Conservation (phyloP, 2,113 vertebrate species). For the Pungitius pungitius region DNA sequence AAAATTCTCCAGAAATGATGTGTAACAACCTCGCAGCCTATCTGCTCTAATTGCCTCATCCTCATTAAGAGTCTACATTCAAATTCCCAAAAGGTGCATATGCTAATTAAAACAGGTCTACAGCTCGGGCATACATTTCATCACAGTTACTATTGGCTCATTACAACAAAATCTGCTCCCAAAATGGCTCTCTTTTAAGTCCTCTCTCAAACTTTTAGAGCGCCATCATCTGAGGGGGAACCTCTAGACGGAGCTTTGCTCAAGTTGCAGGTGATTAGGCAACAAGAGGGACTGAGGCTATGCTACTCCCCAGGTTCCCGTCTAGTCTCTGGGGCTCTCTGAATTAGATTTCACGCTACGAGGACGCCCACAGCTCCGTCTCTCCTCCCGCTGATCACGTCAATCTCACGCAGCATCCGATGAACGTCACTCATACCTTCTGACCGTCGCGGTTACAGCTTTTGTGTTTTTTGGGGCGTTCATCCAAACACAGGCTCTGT, state of each 20-base stretch:
- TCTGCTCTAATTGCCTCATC: conserved; percentile 49
- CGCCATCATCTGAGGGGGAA: conserved; percentile 48
- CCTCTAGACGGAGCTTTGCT: conserved; percentile 60
- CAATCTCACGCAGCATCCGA: conserved; percentile 48
- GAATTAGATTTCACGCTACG: conserved; percentile 42
- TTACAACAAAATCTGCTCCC: conserved; percentile 37
- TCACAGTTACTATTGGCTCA: conserved; percentile 49
- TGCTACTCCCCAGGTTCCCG: conserved; percentile 51
- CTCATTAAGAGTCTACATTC: conserved; percentile 53
- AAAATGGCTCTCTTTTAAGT: conserved; percentile 53
- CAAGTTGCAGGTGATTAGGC: conserved; percentile 65
- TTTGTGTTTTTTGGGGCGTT: conserved; percentile 17
- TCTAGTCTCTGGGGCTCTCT: conserved; percentile 52
- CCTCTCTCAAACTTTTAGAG: conserved; percentile 47
- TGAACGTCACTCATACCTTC: conserved; percentile 51
- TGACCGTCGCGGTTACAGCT: neutral
- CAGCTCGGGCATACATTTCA: conserved; percentile 50
- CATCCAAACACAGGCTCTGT: neutral
- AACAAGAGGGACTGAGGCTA: conserved; percentile 51
- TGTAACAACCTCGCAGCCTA: conserved; percentile 18
- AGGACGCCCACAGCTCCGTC: conserved; percentile 54
- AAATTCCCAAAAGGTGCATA: conserved; percentile 46
- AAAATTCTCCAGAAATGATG: neutral
- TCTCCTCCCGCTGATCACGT: conserved; percentile 52
- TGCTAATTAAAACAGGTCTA: conserved; percentile 60